A percentile compares a stretch with the other conserved stretches of the same genome.
These are phyloP conservation scores for Ganaspis brasiliensis DNA, from an alignment of 2,888 invertebrate species.

Conservation along the genomic window DNA sequence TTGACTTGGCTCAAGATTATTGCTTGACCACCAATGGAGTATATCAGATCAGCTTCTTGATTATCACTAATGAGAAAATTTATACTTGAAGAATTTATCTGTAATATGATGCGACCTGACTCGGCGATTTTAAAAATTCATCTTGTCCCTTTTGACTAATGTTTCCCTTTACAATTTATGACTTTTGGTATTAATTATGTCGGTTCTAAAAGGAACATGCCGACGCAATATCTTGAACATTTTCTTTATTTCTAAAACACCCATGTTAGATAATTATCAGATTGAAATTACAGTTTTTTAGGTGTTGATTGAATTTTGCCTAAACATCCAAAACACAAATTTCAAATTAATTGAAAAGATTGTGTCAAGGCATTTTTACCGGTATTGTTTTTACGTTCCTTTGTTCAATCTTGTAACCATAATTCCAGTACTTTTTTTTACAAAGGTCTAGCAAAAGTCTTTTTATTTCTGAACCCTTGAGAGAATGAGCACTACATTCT, in stretches of 20 bases:
- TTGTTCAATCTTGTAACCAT: conserved; percentile 62
- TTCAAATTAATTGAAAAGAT: too few species aligned
- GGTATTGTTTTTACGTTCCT: conserved; percentile 55
- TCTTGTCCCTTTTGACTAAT: not conserved
- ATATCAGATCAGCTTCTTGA: conserved; percentile 45
- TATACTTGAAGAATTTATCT: conserved; percentile 24
- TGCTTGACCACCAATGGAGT: conserved; percentile 39
- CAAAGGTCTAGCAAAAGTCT: not conserved
- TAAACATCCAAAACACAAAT: too few species aligned
- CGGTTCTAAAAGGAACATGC: not conserved
- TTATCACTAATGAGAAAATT: conserved; percentile 23
- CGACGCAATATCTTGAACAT: not conserved
- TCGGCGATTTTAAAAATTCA: not conserved
- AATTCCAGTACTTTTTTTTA: conserved; percentile 63
- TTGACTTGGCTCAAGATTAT: conserved; percentile 48
- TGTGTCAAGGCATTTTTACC: too few species aligned
- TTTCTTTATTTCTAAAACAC: too few species aligned
- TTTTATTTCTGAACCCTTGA: conserved; percentile 22
- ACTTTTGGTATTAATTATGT: conserved; percentile 7
- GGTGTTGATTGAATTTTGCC: too few species aligned
- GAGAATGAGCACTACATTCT: conserved; percentile 16
- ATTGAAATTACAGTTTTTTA: too few species aligned
- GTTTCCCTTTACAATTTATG: not conserved
- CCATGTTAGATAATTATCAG: too few species aligned
- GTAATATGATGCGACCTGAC: conserved; percentile 31